Evolutionary conservation across 2,113 vertebrate genomes (phyloP).

Genomic region (Antidorcas marsupialis): DNA sequence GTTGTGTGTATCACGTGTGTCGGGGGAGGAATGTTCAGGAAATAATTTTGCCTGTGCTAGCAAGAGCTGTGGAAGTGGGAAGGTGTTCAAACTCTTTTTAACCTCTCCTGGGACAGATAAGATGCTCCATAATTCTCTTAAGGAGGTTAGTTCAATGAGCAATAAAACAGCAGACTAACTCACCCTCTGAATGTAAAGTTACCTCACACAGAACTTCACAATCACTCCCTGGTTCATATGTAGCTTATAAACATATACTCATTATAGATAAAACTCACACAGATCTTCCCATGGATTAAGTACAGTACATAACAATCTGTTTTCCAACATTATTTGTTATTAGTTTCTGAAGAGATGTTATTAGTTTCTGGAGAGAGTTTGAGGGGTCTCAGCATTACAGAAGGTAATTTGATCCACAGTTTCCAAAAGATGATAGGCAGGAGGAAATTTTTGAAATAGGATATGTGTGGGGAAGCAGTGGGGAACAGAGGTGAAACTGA

Average conservation of each 20-base stretch:
- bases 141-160: neutral
- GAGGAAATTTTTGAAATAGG: neutral
- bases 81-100: neutral
- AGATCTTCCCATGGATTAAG: neutral
- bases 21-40: neutral
- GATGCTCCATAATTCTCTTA: neutral
- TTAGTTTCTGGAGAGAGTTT: neutral
- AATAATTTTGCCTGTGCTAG: neutral
- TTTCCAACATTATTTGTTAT: neutral
- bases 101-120: neutral
- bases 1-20: neutral
- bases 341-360: neutral
- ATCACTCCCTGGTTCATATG: neutral
- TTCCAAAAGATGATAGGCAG: neutral
- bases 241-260: neutral
- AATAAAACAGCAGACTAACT: neutral
- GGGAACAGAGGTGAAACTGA: neutral
- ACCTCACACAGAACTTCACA: neutral
- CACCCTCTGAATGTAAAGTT: neutral
- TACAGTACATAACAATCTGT: neutral
- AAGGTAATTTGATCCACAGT: neutral
- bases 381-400: neutral
- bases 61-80: neutral
- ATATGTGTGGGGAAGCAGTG: rapidly evolving
- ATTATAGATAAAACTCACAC: neutral